phyloP scores from a whole-genome alignment of 2,888 invertebrate species.

The Drosophila anomalipes region DNA sequence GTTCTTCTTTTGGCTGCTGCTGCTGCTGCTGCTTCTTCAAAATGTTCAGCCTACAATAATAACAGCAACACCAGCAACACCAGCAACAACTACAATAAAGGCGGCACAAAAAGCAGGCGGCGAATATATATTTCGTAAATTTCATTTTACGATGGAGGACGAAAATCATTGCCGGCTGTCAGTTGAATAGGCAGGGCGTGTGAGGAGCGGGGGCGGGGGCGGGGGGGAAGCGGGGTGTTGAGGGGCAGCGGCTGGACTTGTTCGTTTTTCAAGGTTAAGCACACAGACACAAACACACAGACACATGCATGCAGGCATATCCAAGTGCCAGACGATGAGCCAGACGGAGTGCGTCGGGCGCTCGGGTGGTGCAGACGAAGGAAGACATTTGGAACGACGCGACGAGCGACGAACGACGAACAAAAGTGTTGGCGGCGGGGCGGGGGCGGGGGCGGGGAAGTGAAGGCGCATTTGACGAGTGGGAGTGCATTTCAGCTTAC shows the following conservation, averaged over 20 bases:
- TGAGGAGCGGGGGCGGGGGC: not conserved
- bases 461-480: constrained; percentile 49
- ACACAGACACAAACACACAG: constrained; percentile 35
- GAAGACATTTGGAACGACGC: constrained; percentile 46
- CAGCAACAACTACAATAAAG: constrained; percentile 5
- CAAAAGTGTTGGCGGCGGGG: constrained; percentile 13
- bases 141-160: constrained; percentile 74
- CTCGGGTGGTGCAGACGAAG: constrained; percentile 56
- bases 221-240: constrained; percentile 26
- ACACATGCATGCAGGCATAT: constrained; percentile 30
- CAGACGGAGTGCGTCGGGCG: constrained; percentile 74
- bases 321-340: constrained; percentile 76
- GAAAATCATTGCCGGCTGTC: constrained; percentile 77
- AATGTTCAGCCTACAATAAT: constrained; percentile 28
- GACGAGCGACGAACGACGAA: constrained; percentile 6
- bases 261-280: constrained; percentile 84
- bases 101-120: constrained; percentile 31
- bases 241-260: constrained; percentile 76
- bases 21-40: constrained; percentile 25
- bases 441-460: no score
- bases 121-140: constrained; percentile 68
- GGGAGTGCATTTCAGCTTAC: constrained; percentile 82
- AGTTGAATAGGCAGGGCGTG: constrained; percentile 41
- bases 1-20: constrained; percentile 14
- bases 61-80: constrained; percentile 8